Base-by-base conservation (phyloP, 2,113 vertebrate genomes). In the Pipa parva region DNA sequence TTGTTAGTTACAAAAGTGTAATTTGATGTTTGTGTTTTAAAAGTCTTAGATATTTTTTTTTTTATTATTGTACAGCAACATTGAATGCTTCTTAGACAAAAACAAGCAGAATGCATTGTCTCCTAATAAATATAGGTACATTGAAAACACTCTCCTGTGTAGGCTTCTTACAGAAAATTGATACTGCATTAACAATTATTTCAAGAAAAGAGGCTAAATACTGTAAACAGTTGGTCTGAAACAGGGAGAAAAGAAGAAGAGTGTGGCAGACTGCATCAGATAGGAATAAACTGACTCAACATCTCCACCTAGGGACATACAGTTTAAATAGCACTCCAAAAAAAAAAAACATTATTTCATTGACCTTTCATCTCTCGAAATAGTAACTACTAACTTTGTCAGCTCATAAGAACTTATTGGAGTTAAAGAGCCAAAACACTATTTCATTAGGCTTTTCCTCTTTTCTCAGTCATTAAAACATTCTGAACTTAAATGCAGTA, bases 281-380 rank as follows among this genome's bases (percentile, higher is more conserved):
- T 69, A 75, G 25, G 54, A 71, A 79, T 77, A 87, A 88, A 79
- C 72, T 79, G 78, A 89, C 89, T 89, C 89, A 80, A 89, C 77
- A 83, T 76, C 88, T 87, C 88, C 89, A 89, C 89, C 89, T 86
- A 89, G 87, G 87, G 89, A 88, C 83, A 76, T 75, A 71, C 36
- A 59, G 75, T 15, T 68, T 83, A 75, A 85, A 89, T 74, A 76
- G 84, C 89, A 88, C 59, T 71, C 9, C 26, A n/a, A n/a, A n/a
- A n/a, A n/a, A 5, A n/a, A 22, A 13, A 13, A 46, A 24, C 57
- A 78, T 21, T 22, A 76, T 71, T 71, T 57, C 51, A 5, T 28
- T 86, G 86, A 87, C 86, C 86, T 83, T 80, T 84, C 70, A 2
- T 79, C 56, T 66, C 22, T 45, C 63, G 5, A 1, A 45, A 65